Conservation (phyloP, 2,888 invertebrate genomes). For the Drosophila robusta region DNA sequence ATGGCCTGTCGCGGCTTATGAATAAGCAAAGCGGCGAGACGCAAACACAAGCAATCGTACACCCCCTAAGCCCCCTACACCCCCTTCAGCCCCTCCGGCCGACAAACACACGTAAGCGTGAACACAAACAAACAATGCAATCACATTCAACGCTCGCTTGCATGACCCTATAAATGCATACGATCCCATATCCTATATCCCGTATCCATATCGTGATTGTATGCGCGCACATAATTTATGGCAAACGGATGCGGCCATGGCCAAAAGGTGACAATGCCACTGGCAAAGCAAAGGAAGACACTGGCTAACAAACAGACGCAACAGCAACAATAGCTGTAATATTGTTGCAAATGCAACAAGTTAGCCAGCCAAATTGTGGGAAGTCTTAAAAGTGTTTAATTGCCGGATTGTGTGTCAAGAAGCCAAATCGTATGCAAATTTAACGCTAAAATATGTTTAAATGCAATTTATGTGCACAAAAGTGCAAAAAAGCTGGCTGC, state of each 20-base stretch:
- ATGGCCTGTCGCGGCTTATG: constrained; percentile 55
- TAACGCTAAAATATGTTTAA: too few species aligned
- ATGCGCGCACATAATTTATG: constrained; percentile 35
- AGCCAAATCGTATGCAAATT: too few species aligned
- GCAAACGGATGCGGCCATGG: constrained; percentile 26
- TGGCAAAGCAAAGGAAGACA: background rate
- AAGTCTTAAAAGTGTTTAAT: too few species aligned
- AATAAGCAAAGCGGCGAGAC: constrained; percentile 57
- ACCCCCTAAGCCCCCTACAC: constrained; percentile 4
- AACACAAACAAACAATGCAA: constrained; percentile 33
- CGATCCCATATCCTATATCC: constrained; percentile 11
- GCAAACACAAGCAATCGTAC: constrained; percentile 8
- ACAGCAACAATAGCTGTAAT: background rate
- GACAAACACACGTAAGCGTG: constrained; percentile 14
- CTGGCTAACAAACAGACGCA: background rate
- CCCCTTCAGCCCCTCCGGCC: background rate
- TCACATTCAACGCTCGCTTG: background rate
- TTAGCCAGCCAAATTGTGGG: background rate
- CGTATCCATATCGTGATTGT: constrained; percentile 28
- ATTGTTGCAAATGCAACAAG: constrained; percentile 13
- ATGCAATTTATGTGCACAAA: too few species aligned
- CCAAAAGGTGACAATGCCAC: constrained; percentile 24
- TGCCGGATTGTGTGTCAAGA: too few species aligned
- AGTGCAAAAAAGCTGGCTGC: too few species aligned
- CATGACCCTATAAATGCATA: constrained; percentile 16